Conservation (phyloP, 2,797 vertebrate genomes). For the Lagodon rhomboides region DNA sequence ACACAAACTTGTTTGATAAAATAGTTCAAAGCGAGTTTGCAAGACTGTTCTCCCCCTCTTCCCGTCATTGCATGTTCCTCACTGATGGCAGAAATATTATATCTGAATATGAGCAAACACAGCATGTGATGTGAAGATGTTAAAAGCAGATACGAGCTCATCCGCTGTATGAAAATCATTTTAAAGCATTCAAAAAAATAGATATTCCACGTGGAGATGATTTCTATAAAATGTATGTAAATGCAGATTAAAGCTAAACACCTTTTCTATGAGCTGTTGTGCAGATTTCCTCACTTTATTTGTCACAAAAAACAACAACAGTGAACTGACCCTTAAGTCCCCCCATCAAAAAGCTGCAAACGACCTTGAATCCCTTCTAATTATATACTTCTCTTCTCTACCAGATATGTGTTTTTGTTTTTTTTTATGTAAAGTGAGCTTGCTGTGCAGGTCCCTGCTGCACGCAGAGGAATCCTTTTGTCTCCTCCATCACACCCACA, state of each 20-base stretch:
- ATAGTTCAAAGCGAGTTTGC: background rate
- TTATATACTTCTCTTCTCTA: background rate
- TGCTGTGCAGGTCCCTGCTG: conserved; percentile 1
- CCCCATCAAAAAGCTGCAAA: background rate
- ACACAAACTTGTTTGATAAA: background rate
- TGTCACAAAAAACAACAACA: background rate
- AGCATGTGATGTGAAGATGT: background rate
- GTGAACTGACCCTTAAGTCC: background rate
- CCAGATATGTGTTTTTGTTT: background rate
- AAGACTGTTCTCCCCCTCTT: fast-evolving
- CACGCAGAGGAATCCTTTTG: conserved; percentile 1
- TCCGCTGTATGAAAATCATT: background rate
- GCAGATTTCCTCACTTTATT: background rate
- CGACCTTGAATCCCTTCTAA: conserved; percentile 23
- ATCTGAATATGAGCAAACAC: background rate
- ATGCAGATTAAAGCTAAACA: background rate
- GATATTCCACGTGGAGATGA: fast-evolving
- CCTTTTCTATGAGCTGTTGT: background rate
- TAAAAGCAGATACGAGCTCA: background rate
- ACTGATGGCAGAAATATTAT: background rate
- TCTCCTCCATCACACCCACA: background rate
- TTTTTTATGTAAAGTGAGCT: background rate
- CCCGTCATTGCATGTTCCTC: background rate
- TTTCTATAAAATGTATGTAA: background rate
- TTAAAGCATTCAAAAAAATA: background rate